A percentile compares a stretch with the other conserved stretches of the same genome.
Evolutionary conservation across 1,140 invertebrate species (phyloP).

Genomic region (Orius laevigatus): DNA sequence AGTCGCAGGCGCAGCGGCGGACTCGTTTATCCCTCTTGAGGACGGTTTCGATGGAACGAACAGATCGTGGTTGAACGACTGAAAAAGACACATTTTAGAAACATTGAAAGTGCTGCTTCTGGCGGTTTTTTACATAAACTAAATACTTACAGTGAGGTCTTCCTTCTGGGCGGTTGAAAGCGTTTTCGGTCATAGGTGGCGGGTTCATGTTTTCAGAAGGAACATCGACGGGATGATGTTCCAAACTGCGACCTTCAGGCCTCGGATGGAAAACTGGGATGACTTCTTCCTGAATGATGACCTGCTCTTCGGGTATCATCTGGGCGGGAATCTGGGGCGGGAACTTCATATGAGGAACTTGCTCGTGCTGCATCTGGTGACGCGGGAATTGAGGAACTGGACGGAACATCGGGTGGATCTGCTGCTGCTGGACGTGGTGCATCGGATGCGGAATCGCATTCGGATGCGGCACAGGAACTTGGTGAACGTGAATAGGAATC

Average conservation of each 20-base stretch:
- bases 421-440: background rate
- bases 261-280: conserved; percentile 11
- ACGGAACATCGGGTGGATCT: conserved; percentile 1
- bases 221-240: conserved; percentile 15
- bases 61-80: conserved; percentile 22
- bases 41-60: conserved; percentile 20
- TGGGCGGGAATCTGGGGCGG: conserved; percentile 11
- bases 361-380: too few species aligned
- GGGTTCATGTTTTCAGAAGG: conserved; percentile 20
- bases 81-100: conserved; percentile 10
- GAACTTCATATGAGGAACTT: background rate
- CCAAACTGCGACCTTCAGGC: conserved; percentile 14
- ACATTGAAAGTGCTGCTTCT: background rate
- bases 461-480: conserved; percentile 11
- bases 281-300: conserved; percentile 13
- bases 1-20: conserved; percentile 23
- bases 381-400: background rate
- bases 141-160: conserved; percentile 23
- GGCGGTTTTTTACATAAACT: background rate
- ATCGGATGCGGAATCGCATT: conserved; percentile 11
- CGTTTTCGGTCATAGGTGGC: conserved; percentile 19
- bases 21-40: conserved; percentile 21
- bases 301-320: conserved; percentile 20
- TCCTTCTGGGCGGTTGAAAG: conserved; percentile 1
- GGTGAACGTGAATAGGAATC: conserved; percentile 9